phyloP scores from a whole-genome alignment of 1,140 invertebrate species.

The Calliphora vicina region DNA sequence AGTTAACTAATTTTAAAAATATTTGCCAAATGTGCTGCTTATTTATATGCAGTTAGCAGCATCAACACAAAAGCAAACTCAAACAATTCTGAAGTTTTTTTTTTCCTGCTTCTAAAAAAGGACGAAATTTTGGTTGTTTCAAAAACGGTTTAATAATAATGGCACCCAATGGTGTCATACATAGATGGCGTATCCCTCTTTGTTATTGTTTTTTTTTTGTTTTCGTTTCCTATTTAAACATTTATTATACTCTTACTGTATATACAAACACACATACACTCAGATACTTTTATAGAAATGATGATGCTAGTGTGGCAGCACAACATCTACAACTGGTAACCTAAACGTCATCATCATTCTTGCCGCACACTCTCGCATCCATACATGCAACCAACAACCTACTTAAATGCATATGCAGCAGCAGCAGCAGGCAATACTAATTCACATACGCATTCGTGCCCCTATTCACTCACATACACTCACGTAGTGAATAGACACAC shows the following conservation, averaged over 20 bases:
- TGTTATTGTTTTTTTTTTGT: not conserved
- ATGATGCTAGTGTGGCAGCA: not conserved
- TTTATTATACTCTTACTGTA: not conserved
- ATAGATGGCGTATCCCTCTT: not conserved
- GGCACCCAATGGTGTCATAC: conserved; percentile 24
- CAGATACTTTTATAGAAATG: not conserved
- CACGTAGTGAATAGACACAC: not conserved
- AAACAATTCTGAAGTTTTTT: too few relatives aligned
- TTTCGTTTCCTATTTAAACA: not conserved
- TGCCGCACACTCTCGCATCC: not conserved
- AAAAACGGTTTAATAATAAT: conserved; percentile 24
- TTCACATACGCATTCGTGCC: not conserved
- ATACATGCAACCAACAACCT: too few relatives aligned
- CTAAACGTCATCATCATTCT: conserved; percentile 9
- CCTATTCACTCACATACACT: not conserved
- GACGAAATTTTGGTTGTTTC: not conserved
- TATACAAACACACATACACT: not conserved
- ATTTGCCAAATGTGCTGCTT: too few relatives aligned
- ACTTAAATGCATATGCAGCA: not conserved
- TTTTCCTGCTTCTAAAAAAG: not conserved
- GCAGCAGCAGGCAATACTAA: not conserved
- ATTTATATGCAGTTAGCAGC: too few relatives aligned
- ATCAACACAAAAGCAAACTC: too few relatives aligned
- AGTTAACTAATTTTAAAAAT: too few relatives aligned
- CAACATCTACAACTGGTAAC: not conserved